These are phyloP conservation scores for Heliconius charithonia DNA, from an alignment of 2,888 invertebrate species.

Conservation along the genomic window DNA sequence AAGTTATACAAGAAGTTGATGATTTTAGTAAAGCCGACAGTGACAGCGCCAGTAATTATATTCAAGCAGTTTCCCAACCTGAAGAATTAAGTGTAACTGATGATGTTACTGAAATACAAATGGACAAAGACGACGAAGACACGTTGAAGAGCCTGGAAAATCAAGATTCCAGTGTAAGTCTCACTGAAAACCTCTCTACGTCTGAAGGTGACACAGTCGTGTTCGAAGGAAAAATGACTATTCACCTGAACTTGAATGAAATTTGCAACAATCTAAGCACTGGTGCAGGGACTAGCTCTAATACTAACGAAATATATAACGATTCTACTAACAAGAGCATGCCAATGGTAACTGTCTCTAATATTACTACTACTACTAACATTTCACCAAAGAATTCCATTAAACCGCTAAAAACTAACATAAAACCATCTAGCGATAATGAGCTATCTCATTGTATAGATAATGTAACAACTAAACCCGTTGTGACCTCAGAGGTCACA, in stretches of 20 bases:
- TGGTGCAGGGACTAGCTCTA: constrained; percentile 72
- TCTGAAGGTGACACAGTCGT: constrained; percentile 81
- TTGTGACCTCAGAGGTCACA: constrained; percentile 32
- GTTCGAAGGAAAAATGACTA: constrained; percentile 82
- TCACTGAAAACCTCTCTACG: constrained; percentile 76
- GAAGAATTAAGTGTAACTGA: constrained; percentile 77
- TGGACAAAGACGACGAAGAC: constrained; percentile 82
- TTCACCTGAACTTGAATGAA: constrained; percentile 81
- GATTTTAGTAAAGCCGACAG: constrained; percentile 71
- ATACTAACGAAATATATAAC: constrained; percentile 66
- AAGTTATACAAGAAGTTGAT: constrained; percentile 77
- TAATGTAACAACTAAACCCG: constrained; percentile 31
- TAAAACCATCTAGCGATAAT: constrained; percentile 51
- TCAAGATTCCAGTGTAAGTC: constrained; percentile 83
- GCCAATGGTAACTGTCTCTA: constrained; percentile 84
- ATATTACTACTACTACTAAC: constrained; percentile 82
- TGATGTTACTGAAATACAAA: constrained; percentile 77
- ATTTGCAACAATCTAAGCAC: constrained; percentile 77
- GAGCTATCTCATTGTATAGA: constrained; percentile 60
- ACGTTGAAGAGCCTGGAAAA: constrained; percentile 81
- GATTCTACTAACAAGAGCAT: constrained; percentile 77
- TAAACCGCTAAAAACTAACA: constrained; percentile 72
- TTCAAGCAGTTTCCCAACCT: constrained; percentile 75
- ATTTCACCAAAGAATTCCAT: constrained; percentile 81
- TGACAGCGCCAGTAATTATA: constrained; percentile 76